phyloP scores from a whole-genome alignment of 2,888 invertebrate genomes.

The Xestia ashworthii region DNA sequence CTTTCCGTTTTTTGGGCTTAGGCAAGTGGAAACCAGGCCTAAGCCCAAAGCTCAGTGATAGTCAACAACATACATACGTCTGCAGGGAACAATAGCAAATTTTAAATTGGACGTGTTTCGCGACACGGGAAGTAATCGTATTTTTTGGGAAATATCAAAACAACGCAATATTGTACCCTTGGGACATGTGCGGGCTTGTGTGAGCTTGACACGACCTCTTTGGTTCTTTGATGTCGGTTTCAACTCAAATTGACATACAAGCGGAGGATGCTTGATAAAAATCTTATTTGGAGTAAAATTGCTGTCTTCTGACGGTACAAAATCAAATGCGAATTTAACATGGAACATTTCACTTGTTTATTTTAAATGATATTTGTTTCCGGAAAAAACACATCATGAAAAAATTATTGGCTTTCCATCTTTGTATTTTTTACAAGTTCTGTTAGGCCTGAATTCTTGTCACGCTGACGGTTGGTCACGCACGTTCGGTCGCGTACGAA shows the following conservation, averaged over 20 bases:
- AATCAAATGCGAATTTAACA: not conserved
- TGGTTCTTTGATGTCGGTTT: constrained; percentile 48
- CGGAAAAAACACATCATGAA: not conserved
- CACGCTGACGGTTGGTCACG: too few species aligned
- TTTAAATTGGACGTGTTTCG: constrained; percentile 59
- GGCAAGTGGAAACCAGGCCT: too few species aligned
- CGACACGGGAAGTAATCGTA: constrained; percentile 43
- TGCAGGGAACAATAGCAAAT: constrained; percentile 60
- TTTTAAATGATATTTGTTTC: not conserved
- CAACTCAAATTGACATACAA: constrained; percentile 10
- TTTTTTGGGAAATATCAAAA: constrained; percentile 50
- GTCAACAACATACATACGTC: constrained; percentile 20
- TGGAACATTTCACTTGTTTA: not conserved
- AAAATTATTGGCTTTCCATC: not conserved
- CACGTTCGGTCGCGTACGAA: too few species aligned
- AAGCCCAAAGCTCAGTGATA: constrained; percentile 17
- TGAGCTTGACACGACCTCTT: constrained; percentile 28
- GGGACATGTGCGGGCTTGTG: constrained; percentile 32
- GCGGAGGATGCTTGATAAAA: not conserved
- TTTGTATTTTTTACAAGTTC: not conserved
- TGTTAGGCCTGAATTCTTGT: not conserved
- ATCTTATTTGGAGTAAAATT: not conserved
- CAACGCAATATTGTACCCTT: constrained; percentile 44
- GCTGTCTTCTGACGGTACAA: not conserved
- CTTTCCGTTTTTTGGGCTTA: too few species aligned